Evolutionary conservation across 2,888 invertebrate genomes (phyloP), one percentile per base, ranked within the genome.

Genomic region (Neocrepidodera transversa): DNA sequence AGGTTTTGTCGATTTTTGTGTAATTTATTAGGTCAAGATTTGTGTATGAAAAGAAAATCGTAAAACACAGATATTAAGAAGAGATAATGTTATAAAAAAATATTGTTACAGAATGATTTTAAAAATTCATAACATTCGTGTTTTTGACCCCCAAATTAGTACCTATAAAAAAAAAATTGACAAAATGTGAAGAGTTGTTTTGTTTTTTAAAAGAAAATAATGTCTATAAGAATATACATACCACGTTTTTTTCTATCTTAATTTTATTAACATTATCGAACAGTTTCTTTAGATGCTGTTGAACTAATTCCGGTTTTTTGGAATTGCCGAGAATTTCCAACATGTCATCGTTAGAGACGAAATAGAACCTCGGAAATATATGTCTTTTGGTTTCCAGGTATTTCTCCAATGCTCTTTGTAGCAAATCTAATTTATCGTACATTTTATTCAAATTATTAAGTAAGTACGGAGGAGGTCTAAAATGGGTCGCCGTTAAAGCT

Each of bases 301-400:
- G 94, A 56, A 95, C 87, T 40, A 89, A 81, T 70, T 91, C 90
- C 0, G 95, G 94, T 69, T 86, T 89, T 71, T 89, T 92, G 0
- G 93, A 89, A 77, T 94, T 93, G 0, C 93, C 94, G 58, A 95
- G 83, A 66, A 95, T 93, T 79, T 94, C 92, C 49, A 92, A 78
- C 68, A 92, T 81, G 74, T 92, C 92, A 71, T 91, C 90, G 74
- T 91, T 91, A n/a, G 91, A 91, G 64, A 91, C 85, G 74, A 92
- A 92, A 77, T 91, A 91, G 76, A 91, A 91, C 55, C 91, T 80
- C 10, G 95, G 95, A 78, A 95, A 95, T 38, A 92, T 76, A 77
- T 91, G 89, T n/a, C 95, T 83, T 75, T 95, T 95, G 0, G 90
- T 89, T 81, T 95, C 95, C 62, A 95, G 82, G 78, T 94, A 95